Evolutionary conservation across 2,797 vertebrate genomes (phyloP).

Genomic region (Pogoniulus pusillus): DNA sequence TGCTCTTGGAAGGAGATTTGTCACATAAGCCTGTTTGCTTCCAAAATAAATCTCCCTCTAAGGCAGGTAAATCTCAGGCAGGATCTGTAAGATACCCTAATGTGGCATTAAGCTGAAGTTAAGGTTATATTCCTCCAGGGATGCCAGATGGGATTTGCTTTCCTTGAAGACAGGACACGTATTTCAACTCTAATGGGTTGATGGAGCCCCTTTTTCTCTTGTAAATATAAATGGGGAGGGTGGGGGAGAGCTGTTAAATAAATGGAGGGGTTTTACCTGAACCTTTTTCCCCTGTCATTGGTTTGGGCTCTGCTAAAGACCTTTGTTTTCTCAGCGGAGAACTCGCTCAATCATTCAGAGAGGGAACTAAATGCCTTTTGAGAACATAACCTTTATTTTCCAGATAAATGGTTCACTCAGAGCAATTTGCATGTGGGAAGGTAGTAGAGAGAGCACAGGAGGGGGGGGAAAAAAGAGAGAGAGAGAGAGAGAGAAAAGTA

Average conservation of each 20-base stretch:
- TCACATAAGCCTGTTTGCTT: conserved; percentile 60
- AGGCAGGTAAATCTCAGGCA: conserved; percentile 67
- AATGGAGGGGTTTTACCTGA: conserved; percentile 63
- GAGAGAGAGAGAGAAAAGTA: too few species aligned
- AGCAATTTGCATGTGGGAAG: conserved; percentile 69
- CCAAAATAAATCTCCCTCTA: conserved; percentile 53
- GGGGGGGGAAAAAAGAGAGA: neutral
- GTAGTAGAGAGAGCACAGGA: conserved; percentile 34
- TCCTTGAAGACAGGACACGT: conserved; percentile 54
- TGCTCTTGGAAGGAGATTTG: conserved; percentile 63
- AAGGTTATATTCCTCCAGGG: conserved; percentile 71
- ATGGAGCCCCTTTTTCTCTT: conserved; percentile 54
- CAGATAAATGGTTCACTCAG: conserved; percentile 68
- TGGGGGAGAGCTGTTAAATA: conserved; percentile 49
- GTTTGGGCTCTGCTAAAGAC: conserved; percentile 44
- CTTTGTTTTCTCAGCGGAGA: conserved; percentile 61
- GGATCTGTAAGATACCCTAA: conserved; percentile 61
- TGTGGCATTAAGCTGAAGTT: conserved; percentile 66
- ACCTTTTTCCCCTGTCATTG: conserved; percentile 39
- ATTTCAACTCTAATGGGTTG: conserved; percentile 52
- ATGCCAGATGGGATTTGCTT: conserved; percentile 66
- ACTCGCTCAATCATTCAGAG: conserved; percentile 60
- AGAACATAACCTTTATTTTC: conserved; percentile 71
- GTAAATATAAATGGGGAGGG: conserved; percentile 64
- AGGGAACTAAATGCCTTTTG: conserved; percentile 64